Percentiles rank a stretch among this genome's conserved stretches.
Evolutionary conservation across 2,888 invertebrate genomes (phyloP).

Genomic region (Schizotus pectinicornis): DNA sequence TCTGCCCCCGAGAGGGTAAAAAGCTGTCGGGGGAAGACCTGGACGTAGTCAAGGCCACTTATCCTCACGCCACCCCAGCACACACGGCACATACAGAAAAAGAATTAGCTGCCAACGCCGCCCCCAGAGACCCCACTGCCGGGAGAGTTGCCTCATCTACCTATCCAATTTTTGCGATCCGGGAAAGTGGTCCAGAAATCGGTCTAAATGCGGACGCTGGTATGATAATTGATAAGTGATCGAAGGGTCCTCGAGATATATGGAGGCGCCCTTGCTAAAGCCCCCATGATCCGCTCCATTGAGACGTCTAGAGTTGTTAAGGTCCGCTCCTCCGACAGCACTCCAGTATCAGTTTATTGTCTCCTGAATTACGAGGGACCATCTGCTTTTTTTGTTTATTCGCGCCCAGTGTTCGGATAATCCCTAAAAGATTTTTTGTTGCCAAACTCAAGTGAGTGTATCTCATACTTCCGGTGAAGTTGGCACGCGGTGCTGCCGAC

Average conservation of each 20-base stretch:
- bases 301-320: conserved; percentile 30
- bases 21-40: conserved; percentile 13
- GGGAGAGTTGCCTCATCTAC: too few relatives aligned
- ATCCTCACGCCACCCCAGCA: conserved; percentile 5
- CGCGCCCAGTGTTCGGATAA: conserved; percentile 4
- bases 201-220: too few relatives aligned
- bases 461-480: too few relatives aligned
- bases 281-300: conserved; percentile 30
- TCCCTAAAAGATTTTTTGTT: too few relatives aligned
- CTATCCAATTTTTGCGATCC: too few relatives aligned
- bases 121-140: conserved; percentile 13
- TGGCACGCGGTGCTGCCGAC: too few relatives aligned
- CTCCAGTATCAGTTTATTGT: conserved; percentile 28
- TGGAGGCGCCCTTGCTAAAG: conserved; percentile 1
- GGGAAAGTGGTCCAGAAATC: too few relatives aligned
- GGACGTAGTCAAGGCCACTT: conserved; percentile 21
- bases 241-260: too few relatives aligned
- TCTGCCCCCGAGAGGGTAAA: conserved; percentile 14
- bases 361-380: conserved; percentile 24
- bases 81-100: conserved; percentile 14
- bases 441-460: too few relatives aligned
- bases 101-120: conserved; percentile 21
- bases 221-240: too few relatives aligned
- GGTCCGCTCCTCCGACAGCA: conserved; percentile 24
- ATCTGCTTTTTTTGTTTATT: conserved; percentile 24